Percentiles rank a stretch among this genome's conserved stretches.
phyloP scores from a whole-genome alignment of 2,797 vertebrate species.

The Coregonus suidteri region DNA sequence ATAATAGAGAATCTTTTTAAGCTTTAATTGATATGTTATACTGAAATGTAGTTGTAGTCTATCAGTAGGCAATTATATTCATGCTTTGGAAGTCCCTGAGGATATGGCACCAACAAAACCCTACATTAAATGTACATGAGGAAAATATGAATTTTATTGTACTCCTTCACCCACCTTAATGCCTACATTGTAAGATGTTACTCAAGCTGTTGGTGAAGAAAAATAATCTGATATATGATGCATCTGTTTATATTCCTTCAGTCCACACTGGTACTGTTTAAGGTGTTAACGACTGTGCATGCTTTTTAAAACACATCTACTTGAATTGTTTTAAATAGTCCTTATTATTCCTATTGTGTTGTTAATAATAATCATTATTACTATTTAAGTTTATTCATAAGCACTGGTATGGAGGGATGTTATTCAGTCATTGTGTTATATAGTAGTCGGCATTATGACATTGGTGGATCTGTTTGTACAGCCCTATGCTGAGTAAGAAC shows the following conservation, averaged over 20 bases:
- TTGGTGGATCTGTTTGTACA: slow-evolving; percentile 17
- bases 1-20: slow-evolving; percentile 32
- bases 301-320: slow-evolving; percentile 50
- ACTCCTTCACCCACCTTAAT: background rate
- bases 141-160: background rate
- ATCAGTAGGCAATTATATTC: slow-evolving; percentile 30
- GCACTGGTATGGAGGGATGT: slow-evolving; percentile 50
- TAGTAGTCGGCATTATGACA: slow-evolving; percentile 30
- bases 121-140: slow-evolving; percentile 22
- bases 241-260: slow-evolving; percentile 35
- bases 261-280: slow-evolving; percentile 61
- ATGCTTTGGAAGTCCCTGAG: slow-evolving; percentile 3
- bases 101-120: slow-evolving; percentile 1
- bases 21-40: slow-evolving; percentile 32
- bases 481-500: slow-evolving; percentile 7
- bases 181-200: slow-evolving; percentile 22
- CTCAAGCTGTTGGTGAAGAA: slow-evolving; percentile 38
- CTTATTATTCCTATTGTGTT: slow-evolving; percentile 54
- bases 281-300: slow-evolving; percentile 49
- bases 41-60: slow-evolving; percentile 20
- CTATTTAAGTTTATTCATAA: slow-evolving; percentile 51
- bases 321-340: slow-evolving; percentile 62
- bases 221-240: slow-evolving; percentile 14
- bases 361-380: slow-evolving; percentile 34
- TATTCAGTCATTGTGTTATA: slow-evolving; percentile 10